These are phyloP conservation scores for Pomacea maculata DNA, from an alignment of 1,140 invertebrate genomes.

Conservation along the genomic window DNA sequence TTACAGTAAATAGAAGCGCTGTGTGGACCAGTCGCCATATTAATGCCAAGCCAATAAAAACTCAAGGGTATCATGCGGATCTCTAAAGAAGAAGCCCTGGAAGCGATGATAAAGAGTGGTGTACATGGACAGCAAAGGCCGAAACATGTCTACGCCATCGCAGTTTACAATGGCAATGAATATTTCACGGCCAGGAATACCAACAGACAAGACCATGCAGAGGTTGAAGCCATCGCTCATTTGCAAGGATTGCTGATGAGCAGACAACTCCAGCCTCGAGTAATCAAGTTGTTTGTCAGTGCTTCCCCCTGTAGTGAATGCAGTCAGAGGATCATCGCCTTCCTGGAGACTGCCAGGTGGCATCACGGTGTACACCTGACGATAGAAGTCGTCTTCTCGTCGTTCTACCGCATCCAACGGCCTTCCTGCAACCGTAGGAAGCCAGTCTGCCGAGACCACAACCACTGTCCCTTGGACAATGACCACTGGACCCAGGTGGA, in stretches of 20 bases:
- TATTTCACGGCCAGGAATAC: not conserved
- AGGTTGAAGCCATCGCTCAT: not conserved
- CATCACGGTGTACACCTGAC: not conserved
- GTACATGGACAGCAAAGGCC: not conserved
- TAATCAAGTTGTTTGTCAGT: not conserved
- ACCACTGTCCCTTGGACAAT: not conserved
- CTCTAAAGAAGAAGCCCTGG: not conserved
- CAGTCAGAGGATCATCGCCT: not conserved
- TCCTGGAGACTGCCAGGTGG: not conserved
- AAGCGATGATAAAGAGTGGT: not conserved
- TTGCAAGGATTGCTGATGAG: not conserved
- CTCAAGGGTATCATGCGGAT: no score
- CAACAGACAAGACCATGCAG: not conserved
- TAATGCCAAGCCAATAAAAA: no score
- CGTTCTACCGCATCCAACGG: not conserved
- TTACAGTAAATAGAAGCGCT: no score
- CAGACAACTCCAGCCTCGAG: not conserved
- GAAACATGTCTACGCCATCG: not conserved
- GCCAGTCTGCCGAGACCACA: not conserved
- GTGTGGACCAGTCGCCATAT: no score
- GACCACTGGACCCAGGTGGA: not conserved
- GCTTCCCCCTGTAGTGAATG: not conserved
- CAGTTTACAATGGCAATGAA: not conserved
- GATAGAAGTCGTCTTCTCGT: not conserved
- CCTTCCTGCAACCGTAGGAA: not conserved